Conservation (phyloP, 2,888 invertebrate genomes). For the Steromphala cineraria region DNA sequence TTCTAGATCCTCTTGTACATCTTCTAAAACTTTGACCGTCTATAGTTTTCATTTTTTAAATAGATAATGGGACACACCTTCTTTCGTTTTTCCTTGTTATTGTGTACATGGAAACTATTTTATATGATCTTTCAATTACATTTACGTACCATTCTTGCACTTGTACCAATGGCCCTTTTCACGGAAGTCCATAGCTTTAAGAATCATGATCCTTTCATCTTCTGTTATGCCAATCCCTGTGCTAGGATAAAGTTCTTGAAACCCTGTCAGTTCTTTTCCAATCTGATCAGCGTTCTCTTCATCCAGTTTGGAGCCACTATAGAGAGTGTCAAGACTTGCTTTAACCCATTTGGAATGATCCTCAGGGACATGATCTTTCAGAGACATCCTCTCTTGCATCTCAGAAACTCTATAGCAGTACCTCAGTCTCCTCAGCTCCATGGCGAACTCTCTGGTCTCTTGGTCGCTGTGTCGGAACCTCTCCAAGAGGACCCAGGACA, state of each 20-base stretch:
- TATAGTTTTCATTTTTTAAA: no score
- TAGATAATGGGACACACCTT: no score
- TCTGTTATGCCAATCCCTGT: constrained; percentile 75
- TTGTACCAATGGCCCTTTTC: constrained; percentile 82
- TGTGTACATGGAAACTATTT: no score
- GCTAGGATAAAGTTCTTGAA: constrained; percentile 67
- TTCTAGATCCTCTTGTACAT: no score
- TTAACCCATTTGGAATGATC: neutral
- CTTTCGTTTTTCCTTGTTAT: no score
- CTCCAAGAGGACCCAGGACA: neutral
- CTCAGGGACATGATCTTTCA: neutral
- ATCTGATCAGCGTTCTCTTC: neutral
- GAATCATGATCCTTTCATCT: constrained; percentile 78
- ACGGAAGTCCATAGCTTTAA: constrained; percentile 78
- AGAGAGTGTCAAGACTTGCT: neutral
- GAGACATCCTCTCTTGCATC: constrained; percentile 7
- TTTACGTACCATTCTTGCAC: constrained; percentile 79
- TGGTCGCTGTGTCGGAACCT: constrained; percentile 28
- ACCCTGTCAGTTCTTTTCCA: constrained; percentile 78
- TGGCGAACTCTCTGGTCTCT: constrained; percentile 39
- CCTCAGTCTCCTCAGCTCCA: constrained; percentile 39
- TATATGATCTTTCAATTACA: neutral
- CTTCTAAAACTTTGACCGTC: no score
- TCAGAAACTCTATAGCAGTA: constrained; percentile 20
- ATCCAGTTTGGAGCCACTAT: constrained; percentile 76